Evolutionary conservation across 2,797 vertebrate genomes (phyloP).

Genomic region (Arnoldichthys spilopterus): DNA sequence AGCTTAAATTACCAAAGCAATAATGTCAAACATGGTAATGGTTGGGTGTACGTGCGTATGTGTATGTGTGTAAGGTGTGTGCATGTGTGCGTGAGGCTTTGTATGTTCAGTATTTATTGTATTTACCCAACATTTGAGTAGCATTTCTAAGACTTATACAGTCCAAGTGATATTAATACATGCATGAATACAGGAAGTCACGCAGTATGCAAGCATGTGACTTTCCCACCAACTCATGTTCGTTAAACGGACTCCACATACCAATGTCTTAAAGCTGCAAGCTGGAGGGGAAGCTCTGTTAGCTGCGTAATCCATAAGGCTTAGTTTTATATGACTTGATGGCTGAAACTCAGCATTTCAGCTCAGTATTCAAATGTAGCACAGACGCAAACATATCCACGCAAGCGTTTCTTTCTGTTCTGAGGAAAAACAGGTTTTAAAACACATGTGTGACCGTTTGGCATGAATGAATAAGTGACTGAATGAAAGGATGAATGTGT

Average conservation of each 20-base stretch:
- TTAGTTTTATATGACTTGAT: conserved; percentile 30
- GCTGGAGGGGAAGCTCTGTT: conserved; percentile 28
- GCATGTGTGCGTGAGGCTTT: conserved; percentile 40
- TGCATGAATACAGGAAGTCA: conserved; percentile 47
- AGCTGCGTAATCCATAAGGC: conserved; percentile 28
- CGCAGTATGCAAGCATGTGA: conserved; percentile 50
- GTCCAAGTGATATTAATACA: conserved; percentile 43
- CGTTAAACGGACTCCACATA: conserved; percentile 34
- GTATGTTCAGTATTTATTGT: conserved; percentile 50
- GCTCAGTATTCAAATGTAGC: conserved; percentile 56
- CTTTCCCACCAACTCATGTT: conserved; percentile 47
- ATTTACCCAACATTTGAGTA: conserved; percentile 52
- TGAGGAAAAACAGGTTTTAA: conserved; percentile 39
- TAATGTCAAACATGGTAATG: conserved; percentile 67
- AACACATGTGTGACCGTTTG: conserved; percentile 30
- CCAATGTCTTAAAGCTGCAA: conserved; percentile 26
- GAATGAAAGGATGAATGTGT: conserved; percentile 48
- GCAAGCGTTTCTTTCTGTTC: conserved; percentile 19
- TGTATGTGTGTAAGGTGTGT: no score
- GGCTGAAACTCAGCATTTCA: conserved; percentile 42
- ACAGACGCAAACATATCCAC: conserved; percentile 47
- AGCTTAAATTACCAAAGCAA: conserved; percentile 73
- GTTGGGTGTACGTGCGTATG: conserved; percentile 38
- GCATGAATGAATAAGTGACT: conserved; percentile 60
- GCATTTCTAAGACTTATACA: conserved; percentile 54